A percentile compares a stretch with the other conserved stretches of the same genome.
Conservation (phyloP, 2,797 vertebrate species). For the Octomys mimax region DNA sequence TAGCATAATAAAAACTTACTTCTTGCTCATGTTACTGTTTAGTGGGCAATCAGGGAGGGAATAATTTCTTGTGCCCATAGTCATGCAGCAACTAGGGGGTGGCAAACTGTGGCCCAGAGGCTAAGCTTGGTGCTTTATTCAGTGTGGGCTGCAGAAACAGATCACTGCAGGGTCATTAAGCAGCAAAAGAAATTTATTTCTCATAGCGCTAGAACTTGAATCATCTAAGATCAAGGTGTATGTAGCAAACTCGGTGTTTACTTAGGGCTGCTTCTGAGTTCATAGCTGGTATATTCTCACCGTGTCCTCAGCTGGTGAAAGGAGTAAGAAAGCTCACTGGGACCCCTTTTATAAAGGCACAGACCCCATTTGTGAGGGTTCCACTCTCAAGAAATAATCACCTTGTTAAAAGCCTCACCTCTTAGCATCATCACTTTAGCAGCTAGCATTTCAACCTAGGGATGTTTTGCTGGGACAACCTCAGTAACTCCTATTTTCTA, state of each 20-base stretch:
- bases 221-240: background rate
- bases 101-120: background rate
- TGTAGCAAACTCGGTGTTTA: background rate
- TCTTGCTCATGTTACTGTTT: conserved; percentile 35
- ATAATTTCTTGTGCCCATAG: background rate
- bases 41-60: background rate
- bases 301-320: background rate
- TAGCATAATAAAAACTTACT: background rate
- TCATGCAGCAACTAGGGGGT: background rate
- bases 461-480: background rate
- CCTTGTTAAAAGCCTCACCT: background rate
- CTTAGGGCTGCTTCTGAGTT: background rate
- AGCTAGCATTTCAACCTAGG: background rate
- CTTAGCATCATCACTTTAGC: background rate
- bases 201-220: background rate
- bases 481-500: background rate
- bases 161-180: background rate
- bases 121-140: background rate
- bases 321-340: background rate
- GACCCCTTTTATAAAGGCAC: background rate
- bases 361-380: background rate
- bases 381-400: background rate
- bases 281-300: background rate
- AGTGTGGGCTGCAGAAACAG: background rate
- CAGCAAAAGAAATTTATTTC: background rate